Percentiles rank a stretch among this genome's conserved stretches.
Conservation (phyloP, 1,140 invertebrate genomes). For the Plutomurus gul region DNA sequence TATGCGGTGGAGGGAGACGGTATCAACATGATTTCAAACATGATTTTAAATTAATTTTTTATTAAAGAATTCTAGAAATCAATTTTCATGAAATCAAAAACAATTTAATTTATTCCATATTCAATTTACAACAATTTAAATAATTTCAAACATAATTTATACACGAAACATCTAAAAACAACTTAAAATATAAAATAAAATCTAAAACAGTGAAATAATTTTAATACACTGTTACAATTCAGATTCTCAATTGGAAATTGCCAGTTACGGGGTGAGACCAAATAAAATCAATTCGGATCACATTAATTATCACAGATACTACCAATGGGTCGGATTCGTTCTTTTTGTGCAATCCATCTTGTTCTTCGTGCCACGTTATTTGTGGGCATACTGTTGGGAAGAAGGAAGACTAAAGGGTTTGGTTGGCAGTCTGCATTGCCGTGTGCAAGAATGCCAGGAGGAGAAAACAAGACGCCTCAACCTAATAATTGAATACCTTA, state of each 20-base stretch:
- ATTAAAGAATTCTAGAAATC: no score
- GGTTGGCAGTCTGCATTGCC: constrained; percentile 78
- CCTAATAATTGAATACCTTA: constrained; percentile 77
- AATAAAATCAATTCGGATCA: not conserved
- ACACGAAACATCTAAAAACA: no score
- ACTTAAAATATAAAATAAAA: no score
- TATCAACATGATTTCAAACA: no score
- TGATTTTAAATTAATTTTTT: no score
- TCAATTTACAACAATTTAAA: no score
- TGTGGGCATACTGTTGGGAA: constrained; percentile 68
- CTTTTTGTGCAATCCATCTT: constrained; percentile 71
- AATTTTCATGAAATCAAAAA: no score
- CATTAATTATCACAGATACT: constrained; percentile 75
- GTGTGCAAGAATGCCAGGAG: constrained; percentile 74
- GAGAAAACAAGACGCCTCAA: constrained; percentile 76
- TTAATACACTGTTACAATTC: no score
- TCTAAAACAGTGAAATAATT: no score
- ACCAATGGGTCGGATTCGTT: constrained; percentile 94
- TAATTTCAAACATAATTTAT: no score
- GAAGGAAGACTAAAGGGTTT: constrained; percentile 76
- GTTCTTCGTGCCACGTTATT: constrained; percentile 74
- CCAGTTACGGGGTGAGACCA: not conserved
- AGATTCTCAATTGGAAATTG: not conserved
- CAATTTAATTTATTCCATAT: no score
- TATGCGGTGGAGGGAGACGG: not conserved